These are phyloP conservation scores for Scaptomyza caliginosa DNA, from an alignment of 2,888 invertebrate genomes.

Conservation along the genomic window DNA sequence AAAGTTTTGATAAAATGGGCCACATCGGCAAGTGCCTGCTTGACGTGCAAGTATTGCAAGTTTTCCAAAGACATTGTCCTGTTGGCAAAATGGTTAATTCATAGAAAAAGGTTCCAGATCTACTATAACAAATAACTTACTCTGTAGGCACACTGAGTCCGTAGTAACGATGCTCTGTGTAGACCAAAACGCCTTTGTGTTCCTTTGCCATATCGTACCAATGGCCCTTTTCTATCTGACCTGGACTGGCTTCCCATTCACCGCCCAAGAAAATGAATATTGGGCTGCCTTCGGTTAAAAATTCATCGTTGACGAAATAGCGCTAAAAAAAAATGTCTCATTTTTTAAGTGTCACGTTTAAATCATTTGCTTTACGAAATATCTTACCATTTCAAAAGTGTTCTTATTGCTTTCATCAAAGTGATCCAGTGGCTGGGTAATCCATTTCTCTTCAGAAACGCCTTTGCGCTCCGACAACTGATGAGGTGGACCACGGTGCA, in stretches of 20 bases:
- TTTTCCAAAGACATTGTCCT: conserved; percentile 86
- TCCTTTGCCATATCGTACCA: conserved; percentile 86
- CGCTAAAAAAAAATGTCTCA: conserved; percentile 71
- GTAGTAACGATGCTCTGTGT: conserved; percentile 93
- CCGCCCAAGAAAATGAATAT: conserved; percentile 88
- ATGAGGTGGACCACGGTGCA: conserved; percentile 84
- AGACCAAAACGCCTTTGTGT: conserved; percentile 87
- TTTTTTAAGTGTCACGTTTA: background rate
- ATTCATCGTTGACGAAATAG: conserved; percentile 85
- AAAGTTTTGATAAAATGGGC: conserved; percentile 86
- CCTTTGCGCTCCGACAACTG: conserved; percentile 25
- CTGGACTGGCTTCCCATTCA: conserved; percentile 88
- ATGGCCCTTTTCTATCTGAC: conserved; percentile 86
- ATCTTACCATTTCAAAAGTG: conserved; percentile 85
- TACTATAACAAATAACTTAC: conserved; percentile 84
- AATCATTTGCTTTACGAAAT: background rate
- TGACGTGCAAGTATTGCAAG: conserved; percentile 86
- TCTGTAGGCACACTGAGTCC: conserved; percentile 89
- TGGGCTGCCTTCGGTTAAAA: conserved; percentile 85
- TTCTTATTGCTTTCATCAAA: conserved; percentile 85
- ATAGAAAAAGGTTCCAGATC: too few relatives aligned
- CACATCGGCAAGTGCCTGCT: conserved; percentile 88
- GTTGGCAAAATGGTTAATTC: background rate
- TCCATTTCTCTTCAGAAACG: conserved; percentile 82
- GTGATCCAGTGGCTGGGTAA: conserved; percentile 86